Evolutionary conservation across 1,140 invertebrate species (phyloP), one percentile per base, ranked within the genome.

Genomic region (Drosophila seguyi): DNA sequence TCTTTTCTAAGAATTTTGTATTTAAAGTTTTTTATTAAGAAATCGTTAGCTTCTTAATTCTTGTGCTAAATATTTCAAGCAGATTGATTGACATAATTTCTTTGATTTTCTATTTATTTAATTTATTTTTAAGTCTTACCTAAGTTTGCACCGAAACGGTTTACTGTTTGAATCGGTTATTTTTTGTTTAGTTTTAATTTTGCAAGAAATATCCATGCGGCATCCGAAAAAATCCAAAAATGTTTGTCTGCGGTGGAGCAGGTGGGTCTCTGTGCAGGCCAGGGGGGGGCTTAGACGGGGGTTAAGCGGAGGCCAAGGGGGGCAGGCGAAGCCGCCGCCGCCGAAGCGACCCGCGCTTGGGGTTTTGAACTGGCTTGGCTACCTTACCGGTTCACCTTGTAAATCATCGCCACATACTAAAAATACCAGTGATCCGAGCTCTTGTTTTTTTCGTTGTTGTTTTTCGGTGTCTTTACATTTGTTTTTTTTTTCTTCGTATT

Each of bases 311-410:
- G 29, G 38, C 10, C 6, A 18, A 47, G 48, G 44, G 44, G 66
- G 38, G 47, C 22, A 62, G 63, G 7, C 6, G 22, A 36, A 52
- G 48, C 65, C 7, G 47, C 25, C 25, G 29, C 27, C 27, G 65
- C 47, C 47, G 45, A 65, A 69, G 66, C 69, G 52, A 72, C 68
- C 45, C 41, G 73, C 29, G 55, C 72, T 42, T 60, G 53, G 74
- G 62, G 73, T 77, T 77, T 78, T 71, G 75, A 78, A 78, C 75
- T 78, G 75, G 75, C 75, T 78, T 78, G 74, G 75, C 74, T 76
- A 55, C 74, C 63, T 71, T 63, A 78, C 75, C 75, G 74, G 75
- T 78, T 78, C 75, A 78, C 75, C 75, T 78, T 78, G 75, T 78
- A 78, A 78, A 71, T 71, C 75, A 78, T 59, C 75, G 75, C 50